Conservation (phyloP, 1,140 invertebrate genomes). For the Phocides pigmalion region DNA sequence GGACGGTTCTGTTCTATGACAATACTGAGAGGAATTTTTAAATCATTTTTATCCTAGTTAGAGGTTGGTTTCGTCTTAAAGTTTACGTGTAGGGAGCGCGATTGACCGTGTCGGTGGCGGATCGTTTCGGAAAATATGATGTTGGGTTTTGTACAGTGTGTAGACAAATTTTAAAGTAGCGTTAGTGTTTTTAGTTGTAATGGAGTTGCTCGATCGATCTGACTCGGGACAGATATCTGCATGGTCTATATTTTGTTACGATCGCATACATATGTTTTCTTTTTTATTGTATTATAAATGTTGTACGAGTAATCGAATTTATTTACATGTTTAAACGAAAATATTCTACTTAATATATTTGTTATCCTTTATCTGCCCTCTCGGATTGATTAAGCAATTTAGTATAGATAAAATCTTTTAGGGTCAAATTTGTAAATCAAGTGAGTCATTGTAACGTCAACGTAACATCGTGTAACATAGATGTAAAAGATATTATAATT, state of each 20-base stretch:
- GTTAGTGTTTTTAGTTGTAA: conserved; percentile 30
- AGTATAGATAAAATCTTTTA: conserved; percentile 37
- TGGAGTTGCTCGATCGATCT: conserved; percentile 40
- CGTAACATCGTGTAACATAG: conserved; percentile 31
- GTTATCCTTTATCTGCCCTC: conserved; percentile 6
- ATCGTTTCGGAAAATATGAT: conserved; percentile 22
- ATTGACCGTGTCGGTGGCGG: conserved; percentile 24
- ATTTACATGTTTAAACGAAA: conserved; percentile 17
- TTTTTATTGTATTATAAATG: conserved; percentile 6
- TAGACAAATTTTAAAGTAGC: conserved; percentile 46
- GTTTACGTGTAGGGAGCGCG: conserved; percentile 5
- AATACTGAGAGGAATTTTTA: conserved; percentile 11
- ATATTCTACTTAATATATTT: conserved; percentile 15
- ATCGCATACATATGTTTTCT: conserved; percentile 1
- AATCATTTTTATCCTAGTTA: conserved; percentile 28
- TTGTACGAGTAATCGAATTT: conserved; percentile 13
- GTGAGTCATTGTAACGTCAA: conserved; percentile 28
- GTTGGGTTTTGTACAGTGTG: conserved; percentile 41
- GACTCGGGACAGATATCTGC: neutral
- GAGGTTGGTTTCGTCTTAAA: conserved; percentile 18
- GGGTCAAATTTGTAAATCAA: conserved; percentile 37
- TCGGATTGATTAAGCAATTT: conserved; percentile 39
- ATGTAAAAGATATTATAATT: conserved; percentile 12
- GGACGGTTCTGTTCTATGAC: conserved; percentile 3
- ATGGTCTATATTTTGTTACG: neutral